Evolutionary conservation across 2,113 vertebrate genomes (phyloP).

Genomic region (Peucedramus taeniatus): DNA sequence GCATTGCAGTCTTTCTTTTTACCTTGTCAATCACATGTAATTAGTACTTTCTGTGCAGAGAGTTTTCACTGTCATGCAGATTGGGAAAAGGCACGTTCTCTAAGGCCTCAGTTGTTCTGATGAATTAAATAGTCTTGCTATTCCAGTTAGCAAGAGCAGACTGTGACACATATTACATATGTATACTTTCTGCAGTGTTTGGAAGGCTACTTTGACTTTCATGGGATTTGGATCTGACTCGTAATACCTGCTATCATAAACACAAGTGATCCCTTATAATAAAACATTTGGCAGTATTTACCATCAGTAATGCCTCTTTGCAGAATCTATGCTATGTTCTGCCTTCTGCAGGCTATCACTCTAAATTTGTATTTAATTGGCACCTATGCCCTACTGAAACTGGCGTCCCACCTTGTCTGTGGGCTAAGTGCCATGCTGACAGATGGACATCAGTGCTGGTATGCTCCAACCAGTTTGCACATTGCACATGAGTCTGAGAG

Average conservation of each 20-base stretch:
- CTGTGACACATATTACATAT: not conserved
- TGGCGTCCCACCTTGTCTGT: not conserved
- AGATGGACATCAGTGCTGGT: slow-evolving; percentile 72
- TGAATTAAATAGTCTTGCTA: slow-evolving; percentile 12
- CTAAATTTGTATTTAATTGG: slow-evolving; percentile 62
- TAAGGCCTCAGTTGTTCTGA: not conserved
- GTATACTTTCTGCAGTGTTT: not conserved
- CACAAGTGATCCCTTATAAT: slow-evolving; percentile 50
- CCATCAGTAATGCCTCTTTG: slow-evolving; percentile 35
- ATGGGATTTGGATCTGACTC: not conserved
- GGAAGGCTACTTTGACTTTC: slow-evolving; percentile 14
- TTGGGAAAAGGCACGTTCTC: slow-evolving; percentile 8
- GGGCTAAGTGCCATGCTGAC: slow-evolving; percentile 63
- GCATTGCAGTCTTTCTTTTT: not conserved
- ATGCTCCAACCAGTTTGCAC: slow-evolving; percentile 18
- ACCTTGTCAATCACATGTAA: slow-evolving; percentile 28
- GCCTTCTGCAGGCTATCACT: slow-evolving; percentile 64
- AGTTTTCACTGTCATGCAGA: slow-evolving; percentile 32
- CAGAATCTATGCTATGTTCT: slow-evolving; percentile 48
- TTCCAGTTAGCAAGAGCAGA: not conserved
- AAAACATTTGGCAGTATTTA: slow-evolving; percentile 59
- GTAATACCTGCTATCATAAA: slow-evolving; percentile 35
- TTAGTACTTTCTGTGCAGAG: slow-evolving; percentile 36
- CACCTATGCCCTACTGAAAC: slow-evolving; percentile 13
- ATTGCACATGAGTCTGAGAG: not conserved